Evolutionary conservation across 2,888 invertebrate species (phyloP), one percentile per base, ranked within the genome.

Genomic region (Metacarcinus magister): DNA sequence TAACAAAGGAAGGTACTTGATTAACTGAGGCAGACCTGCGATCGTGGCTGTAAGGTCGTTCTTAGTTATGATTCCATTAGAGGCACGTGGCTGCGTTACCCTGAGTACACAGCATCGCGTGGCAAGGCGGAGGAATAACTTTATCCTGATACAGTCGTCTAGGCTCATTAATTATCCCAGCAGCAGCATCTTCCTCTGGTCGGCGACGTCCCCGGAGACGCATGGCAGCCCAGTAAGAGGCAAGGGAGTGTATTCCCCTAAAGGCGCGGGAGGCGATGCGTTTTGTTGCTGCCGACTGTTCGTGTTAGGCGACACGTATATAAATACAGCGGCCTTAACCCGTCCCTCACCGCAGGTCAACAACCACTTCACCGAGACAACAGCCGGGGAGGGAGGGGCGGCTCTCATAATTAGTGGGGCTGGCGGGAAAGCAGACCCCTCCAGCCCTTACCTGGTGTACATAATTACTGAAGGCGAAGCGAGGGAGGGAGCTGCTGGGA

Each of bases 391-490:
- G 82, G 82, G 82, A 82, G 82, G 82, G 82, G 7, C 82, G 82
- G 32, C 82, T 82, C 82, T 82, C 82, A 82, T 82, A 82, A 82
- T 82, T 82, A 82, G 82, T 82, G 82, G 82, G 82, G 82, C 82
- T 82, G 82, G 82, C 82, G 82, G 82, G 82, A 82, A 32, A 82
- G 82, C 90, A 90, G 44, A 94, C 90, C 13, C 39, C 94, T 94
- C 94, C 94, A 39, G 28, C 67, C 46, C n/a, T 48, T 46, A 16
- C 90, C 60, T 46, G n/a, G 96, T 67, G 54, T 90, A 91, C 96
- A 92, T 96, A 96, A 94, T 96, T 96, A 96, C 96, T 96, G 96
- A 96, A n/a, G 48, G 75, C 75, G 94, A 48, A 44, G 94, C 54
- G 54, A n/a, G 90, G 94, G 32, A 67, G 92, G 67, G 82, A 43